These are phyloP conservation scores for Daphoenositta chrysoptera DNA, from an alignment of 2,113 vertebrate genomes.

Conservation along the genomic window DNA sequence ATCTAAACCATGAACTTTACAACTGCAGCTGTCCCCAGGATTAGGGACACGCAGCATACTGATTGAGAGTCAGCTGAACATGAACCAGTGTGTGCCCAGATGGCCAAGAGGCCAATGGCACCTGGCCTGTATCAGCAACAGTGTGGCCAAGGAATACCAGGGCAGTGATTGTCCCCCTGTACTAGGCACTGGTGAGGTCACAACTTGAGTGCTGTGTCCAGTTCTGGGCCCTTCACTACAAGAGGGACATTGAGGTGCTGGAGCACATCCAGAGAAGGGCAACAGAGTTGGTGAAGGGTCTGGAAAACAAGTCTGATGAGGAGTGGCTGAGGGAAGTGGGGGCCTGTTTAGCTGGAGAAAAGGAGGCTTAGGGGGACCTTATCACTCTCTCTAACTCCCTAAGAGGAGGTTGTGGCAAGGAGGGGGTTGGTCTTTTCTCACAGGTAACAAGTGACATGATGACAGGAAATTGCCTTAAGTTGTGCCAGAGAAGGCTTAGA, in stretches of 20 bases:
- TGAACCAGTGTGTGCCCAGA: neutral
- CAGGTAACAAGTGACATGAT: neutral
- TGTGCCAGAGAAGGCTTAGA: neutral
- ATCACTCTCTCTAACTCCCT: neutral
- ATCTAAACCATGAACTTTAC: neutral
- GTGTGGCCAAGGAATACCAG: neutral
- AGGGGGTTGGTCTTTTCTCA: neutral
- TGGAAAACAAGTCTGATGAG: neutral
- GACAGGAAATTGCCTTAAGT: neutral
- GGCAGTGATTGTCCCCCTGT: accelerated
- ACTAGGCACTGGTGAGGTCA: accelerated
- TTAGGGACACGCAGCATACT: neutral
- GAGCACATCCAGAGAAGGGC: neutral
- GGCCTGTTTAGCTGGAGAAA: neutral
- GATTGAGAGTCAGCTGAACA: neutral
- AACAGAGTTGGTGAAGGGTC: neutral
- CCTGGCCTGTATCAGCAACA: neutral
- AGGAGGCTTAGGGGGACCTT: neutral
- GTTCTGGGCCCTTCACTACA: neutral
- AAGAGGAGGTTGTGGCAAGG: neutral
- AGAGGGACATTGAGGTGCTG: neutral
- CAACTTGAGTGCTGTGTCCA: neutral
- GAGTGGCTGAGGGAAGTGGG: neutral
- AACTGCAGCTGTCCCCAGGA: neutral
- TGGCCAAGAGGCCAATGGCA: neutral